phyloP scores from a whole-genome alignment of 2,888 invertebrate genomes.

The Cosmia pyralina region DNA sequence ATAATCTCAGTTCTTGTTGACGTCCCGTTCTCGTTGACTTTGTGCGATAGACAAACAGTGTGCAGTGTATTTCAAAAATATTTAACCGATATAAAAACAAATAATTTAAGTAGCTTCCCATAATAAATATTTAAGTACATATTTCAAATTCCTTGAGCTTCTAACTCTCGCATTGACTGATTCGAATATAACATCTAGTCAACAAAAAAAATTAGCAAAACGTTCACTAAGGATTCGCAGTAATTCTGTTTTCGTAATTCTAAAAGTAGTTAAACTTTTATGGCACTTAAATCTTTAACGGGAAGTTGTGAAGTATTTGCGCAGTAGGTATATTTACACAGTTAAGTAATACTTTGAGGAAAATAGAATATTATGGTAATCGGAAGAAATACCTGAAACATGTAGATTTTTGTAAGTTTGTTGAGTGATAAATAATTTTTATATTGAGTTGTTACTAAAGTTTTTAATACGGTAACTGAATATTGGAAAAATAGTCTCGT shows the following conservation, averaged over 20 bases:
- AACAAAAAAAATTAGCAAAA: constrained; percentile 33
- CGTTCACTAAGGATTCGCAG: constrained; percentile 12
- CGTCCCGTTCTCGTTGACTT: no score
- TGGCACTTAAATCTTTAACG: constrained; percentile 51
- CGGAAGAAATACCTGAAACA: neutral
- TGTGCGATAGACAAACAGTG: no score
- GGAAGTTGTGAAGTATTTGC: constrained; percentile 28
- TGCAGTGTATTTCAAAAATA: neutral
- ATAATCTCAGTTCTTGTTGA: no score
- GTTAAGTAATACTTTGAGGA: constrained; percentile 28
- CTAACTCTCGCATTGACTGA: neutral
- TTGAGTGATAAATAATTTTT: neutral
- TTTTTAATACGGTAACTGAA: neutral
- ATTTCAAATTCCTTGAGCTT: neutral
- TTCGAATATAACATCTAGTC: neutral
- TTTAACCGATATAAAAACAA: neutral
- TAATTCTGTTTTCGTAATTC: constrained; percentile 24
- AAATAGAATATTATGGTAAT: constrained; percentile 28
- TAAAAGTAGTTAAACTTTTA: constrained; percentile 42
- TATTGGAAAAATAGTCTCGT: neutral
- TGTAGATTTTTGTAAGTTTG: neutral
- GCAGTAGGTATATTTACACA: constrained; percentile 24
- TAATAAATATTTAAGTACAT: neutral
- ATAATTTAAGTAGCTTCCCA: neutral
- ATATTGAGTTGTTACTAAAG: neutral